phyloP scores from a whole-genome alignment of 1,140 invertebrate species.

The Pemphigus obesinymphae region DNA sequence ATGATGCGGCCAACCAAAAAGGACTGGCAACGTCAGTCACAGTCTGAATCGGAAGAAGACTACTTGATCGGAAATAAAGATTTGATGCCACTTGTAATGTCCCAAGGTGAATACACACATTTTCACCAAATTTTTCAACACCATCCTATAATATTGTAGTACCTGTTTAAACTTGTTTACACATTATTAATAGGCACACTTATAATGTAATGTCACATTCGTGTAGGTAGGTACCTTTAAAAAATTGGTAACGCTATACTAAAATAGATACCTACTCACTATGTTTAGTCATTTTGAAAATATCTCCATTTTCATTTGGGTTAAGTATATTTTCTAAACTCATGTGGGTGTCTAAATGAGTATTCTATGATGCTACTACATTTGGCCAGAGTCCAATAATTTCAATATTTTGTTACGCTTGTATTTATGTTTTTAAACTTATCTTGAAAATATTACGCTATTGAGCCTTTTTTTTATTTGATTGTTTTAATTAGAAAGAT shows the following conservation, averaged over 20 bases:
- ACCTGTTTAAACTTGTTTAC: no score
- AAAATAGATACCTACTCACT: no score
- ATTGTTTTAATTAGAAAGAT: no score
- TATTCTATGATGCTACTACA: neutral
- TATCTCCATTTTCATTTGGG: neutral
- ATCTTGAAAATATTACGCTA: no score
- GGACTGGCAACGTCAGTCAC: conserved; percentile 35
- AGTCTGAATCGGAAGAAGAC: conserved; percentile 27
- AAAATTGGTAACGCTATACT: no score
- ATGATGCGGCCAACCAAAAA: conserved; percentile 14
- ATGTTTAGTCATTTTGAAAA: neutral
- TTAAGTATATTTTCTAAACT: neutral
- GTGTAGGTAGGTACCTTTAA: no score
- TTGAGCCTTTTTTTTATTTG: no score
- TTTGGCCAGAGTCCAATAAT: neutral
- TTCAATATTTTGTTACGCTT: neutral
- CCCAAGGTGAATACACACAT: neutral
- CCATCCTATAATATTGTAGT: no score
- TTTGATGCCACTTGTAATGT: conserved; percentile 12
- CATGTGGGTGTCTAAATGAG: neutral
- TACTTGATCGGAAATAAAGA: conserved; percentile 12
- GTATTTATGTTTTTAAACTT: no score
- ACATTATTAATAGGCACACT: no score
- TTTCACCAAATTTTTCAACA: neutral
- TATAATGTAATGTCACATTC: no score